Evolutionary conservation across 2,888 invertebrate genomes (phyloP), one percentile per base, ranked within the genome.

Genomic region (Chloromyia formosa): DNA sequence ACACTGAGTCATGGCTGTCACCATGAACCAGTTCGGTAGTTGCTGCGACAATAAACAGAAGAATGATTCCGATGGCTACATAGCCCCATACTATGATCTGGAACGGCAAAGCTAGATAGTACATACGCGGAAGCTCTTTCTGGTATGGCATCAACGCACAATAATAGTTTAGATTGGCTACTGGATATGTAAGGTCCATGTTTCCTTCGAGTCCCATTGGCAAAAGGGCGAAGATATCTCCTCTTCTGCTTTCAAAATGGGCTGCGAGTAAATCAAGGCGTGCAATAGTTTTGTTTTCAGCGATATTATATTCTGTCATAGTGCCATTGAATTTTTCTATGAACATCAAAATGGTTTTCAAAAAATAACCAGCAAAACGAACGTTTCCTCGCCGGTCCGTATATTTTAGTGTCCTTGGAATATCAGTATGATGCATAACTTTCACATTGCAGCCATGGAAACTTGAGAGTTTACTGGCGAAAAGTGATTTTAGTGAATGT

Each of bases 321-420:
- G 42, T 64, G 18, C 40, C 62, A 18, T 64, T 64, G 12, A 40
- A 40, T 64, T 64, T 64, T 7, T 64, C 18, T 3, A 42, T 40
- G 23, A 64, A 64, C 40, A 40, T 18, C 2, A 40, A 16, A 10
- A 64, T 18, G 9, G 23, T 64, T 40, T 64, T 64, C n/a, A 64
- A 3, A 9, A 18, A 7, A 40, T 22, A 40, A 7, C 62, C 62
- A 7, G 22, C 42, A 42, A 40, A 64, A 10, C 40, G 35, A 1
- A 16, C n/a, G 12, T 40, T 64, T n/a, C 62, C 62, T 16, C 40
- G 35, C 0, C 62, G 62, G 16, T 64, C 62, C 7, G 18, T 12
- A 12, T 64, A 64, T 18, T 40, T 64, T 5, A 56, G 12, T 3
- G 49, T 49, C 10, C 49, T 2, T n/a, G 49, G 49, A 49, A n/a